Conservation (phyloP, 2,888 invertebrate genomes). For the Rotaria sp. region DNA sequence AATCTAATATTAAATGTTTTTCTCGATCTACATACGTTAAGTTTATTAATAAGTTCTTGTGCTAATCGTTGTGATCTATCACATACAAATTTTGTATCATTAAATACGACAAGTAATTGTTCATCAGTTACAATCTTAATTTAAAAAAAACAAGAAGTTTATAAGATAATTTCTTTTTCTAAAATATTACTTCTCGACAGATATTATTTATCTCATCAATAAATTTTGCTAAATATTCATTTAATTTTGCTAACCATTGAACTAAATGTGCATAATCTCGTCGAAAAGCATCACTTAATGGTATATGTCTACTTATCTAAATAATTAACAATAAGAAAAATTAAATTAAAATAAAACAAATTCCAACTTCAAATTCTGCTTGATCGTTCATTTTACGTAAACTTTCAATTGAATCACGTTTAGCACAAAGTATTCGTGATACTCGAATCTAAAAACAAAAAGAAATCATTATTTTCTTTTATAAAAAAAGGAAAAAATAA, state of each 20-base stretch:
- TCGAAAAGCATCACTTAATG: not conserved
- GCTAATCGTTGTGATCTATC: not conserved
- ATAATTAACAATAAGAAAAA: not conserved
- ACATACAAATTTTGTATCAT: not conserved
- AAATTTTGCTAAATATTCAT: constrained; percentile 7
- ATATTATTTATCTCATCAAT: not conserved
- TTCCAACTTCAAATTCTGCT: not conserved
- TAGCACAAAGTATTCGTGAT: not conserved
- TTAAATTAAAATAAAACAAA: no score
- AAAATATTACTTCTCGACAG: not conserved
- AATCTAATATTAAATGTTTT: no score
- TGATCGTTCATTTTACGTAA: not conserved
- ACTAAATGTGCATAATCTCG: constrained; percentile 9
- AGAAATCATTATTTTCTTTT: no score
- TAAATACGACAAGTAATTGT: not conserved
- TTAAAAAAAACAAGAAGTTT: not conserved
- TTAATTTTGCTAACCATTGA: not conserved
- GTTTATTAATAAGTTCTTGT: not conserved
- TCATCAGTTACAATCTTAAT: not conserved
- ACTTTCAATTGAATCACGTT: not conserved
- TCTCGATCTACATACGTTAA: not conserved
- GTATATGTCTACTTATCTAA: not conserved
- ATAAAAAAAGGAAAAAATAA: no score
- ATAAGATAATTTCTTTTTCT: not conserved
- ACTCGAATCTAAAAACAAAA: not conserved